Base-by-base conservation (phyloP, 2,113 vertebrate genomes). In the Ursus arctos region DNA sequence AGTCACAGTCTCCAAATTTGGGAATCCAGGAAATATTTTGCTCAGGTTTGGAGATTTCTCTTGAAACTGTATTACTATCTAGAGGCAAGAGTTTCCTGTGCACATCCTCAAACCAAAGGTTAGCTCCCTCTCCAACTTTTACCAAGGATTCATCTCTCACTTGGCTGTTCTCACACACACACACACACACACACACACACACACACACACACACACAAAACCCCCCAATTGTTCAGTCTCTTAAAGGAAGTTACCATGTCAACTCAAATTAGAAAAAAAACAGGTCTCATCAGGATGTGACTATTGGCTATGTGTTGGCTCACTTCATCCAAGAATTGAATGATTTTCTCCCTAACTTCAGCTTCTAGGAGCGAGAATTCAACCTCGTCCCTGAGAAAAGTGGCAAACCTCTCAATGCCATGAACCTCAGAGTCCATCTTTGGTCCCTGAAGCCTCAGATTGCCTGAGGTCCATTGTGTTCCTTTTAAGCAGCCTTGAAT, bases 1-100 rank as follows among this genome's bases (percentile, higher is more conserved):
- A 86, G 83, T 96, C 94, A 88, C 77, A 95, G 74, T 57, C 79
- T 97, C 72, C 97, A 96, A 97, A 93, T 93, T 93, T 94, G 88
- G 80, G 80, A 96, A 91, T 93, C 76, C 88, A 96, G 92, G 97
- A 92, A 93, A 96, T 93, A 96, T 24, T 95, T 95, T 16, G 47
- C 83, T 94, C 77, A 76, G 85, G 94, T 91, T 91, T 86, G 51
- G 89, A 83, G 83, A 95, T 74, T 79, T 61, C 82, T 83, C 91
- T 67, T 79, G 74, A 88, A 88, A 79, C n/a, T 40, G 10, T 74
- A 93, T 95, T 51, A 82, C 79, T 85, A 57, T 81, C 59, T 72
- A 85, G 86, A 95, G 94, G 92, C 79, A 55, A 88, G 51, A 7
- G 2, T 83, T 97, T 97, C 94, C 97, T 79, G 93, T 88, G 36